phyloP scores from a whole-genome alignment of 2,113 vertebrate species.

The Clarias magur region DNA sequence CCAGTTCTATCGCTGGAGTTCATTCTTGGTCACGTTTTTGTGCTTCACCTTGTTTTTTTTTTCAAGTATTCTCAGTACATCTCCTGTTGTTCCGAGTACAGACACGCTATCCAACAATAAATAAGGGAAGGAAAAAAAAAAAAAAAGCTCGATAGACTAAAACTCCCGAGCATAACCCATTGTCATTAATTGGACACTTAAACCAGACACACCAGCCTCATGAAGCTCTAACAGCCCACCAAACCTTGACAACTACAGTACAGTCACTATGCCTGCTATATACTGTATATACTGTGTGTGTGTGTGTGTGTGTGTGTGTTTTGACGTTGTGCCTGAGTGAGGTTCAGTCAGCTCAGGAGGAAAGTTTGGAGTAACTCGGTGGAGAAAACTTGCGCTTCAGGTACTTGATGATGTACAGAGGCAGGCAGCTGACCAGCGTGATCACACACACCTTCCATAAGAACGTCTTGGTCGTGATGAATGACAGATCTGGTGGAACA shows the following conservation, averaged over 20 bases:
- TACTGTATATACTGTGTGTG: neutral
- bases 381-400: slow-evolving; percentile 96
- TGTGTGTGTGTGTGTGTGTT: neutral
- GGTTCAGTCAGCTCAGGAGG: slow-evolving; percentile 68
- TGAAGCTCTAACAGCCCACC: slow-evolving; percentile 17
- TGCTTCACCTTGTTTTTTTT: slow-evolving; percentile 56
- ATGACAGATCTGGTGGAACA: slow-evolving; percentile 81
- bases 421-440: slow-evolving; percentile 97
- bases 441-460: slow-evolving; percentile 96
- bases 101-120: neutral
- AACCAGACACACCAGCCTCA: slow-evolving; percentile 30
- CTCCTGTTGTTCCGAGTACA: slow-evolving; percentile 30
- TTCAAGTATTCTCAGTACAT: slow-evolving; percentile 64
- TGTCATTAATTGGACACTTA: slow-evolving; percentile 16
- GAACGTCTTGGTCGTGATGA: slow-evolving; percentile 92
- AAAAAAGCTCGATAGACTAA: slow-evolving; percentile 32
- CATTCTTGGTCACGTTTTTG: slow-evolving; percentile 40
- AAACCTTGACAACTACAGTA: neutral
- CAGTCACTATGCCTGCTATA: neutral
- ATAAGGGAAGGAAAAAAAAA: slow-evolving; percentile 44
- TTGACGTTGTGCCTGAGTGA: neutral
- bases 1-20: neutral
- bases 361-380: slow-evolving; percentile 96
- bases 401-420: slow-evolving; percentile 98
- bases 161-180: slow-evolving; percentile 6